Evolutionary conservation across 2,888 invertebrate genomes (phyloP).

Genomic region (Rhagium mordax): DNA sequence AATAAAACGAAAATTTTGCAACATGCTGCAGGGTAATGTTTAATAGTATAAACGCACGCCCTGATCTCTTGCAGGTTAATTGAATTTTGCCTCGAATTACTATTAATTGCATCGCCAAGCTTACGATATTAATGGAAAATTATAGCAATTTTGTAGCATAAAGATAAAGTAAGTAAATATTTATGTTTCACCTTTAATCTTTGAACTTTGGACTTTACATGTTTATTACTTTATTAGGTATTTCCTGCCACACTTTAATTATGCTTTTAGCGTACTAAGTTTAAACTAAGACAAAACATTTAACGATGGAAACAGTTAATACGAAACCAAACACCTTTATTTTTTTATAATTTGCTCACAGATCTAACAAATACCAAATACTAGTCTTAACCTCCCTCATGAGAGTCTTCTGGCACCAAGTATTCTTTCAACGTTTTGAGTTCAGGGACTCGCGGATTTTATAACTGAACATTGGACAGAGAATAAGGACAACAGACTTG

Average conservation of each 20-base stretch:
- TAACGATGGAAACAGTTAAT: not conserved
- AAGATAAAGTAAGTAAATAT: not conserved
- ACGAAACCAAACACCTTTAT: too few species aligned
- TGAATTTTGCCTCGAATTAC: conserved; percentile 12
- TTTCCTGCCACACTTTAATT: not conserved
- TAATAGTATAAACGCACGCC: conserved; percentile 20
- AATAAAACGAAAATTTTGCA: not conserved
- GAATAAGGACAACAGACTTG: too few species aligned
- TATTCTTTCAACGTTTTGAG: too few species aligned
- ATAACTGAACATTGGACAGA: too few species aligned
- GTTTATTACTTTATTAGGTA: not conserved
- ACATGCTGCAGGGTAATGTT: conserved; percentile 2
- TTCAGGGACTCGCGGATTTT: too few species aligned
- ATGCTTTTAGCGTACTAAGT: not conserved
- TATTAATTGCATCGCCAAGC: conserved; percentile 7
- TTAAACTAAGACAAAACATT: not conserved
- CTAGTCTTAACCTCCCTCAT: too few species aligned
- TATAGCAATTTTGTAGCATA: not conserved
- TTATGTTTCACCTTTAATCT: not conserved
- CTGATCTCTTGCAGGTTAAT: conserved; percentile 28
- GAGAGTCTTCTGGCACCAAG: too few species aligned
- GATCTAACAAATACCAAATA: too few species aligned
- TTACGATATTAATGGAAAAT: not conserved
- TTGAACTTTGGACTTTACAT: not conserved
- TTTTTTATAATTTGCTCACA: too few species aligned